A percentile compares a stretch with the other conserved stretches of the same genome.
Conservation (phyloP, 2,797 vertebrate species). For the Tokudaia tokunoshimensis region DNA sequence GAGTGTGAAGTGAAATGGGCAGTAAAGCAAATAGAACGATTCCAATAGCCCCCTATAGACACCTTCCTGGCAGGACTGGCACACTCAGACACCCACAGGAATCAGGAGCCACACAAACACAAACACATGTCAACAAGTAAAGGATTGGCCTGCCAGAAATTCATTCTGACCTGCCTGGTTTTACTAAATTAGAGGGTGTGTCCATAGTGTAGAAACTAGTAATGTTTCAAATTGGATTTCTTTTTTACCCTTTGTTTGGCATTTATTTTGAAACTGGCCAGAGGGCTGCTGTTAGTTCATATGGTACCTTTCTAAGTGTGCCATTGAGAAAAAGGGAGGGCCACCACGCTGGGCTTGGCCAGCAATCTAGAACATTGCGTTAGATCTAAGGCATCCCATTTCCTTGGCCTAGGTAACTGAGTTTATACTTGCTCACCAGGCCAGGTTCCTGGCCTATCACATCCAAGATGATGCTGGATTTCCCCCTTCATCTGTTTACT, state of each 20-base stretch:
- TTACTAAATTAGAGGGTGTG: background rate
- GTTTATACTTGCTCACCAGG: background rate
- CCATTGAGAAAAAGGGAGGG: background rate
- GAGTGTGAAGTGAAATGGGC: background rate
- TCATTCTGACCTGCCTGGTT: background rate
- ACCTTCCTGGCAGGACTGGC: background rate
- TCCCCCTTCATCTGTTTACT: conserved; percentile 31
- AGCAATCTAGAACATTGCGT: background rate
- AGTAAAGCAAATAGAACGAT: background rate
- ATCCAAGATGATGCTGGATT: background rate
- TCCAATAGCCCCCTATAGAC: background rate
- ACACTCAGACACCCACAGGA: background rate
- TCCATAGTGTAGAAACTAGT: background rate
- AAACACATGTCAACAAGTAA: background rate
- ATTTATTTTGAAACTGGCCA: conserved; percentile 31
- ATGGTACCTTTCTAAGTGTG: conserved; percentile 35
- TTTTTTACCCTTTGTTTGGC: conserved; percentile 25
- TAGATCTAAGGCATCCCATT: background rate
- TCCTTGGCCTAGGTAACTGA: background rate
- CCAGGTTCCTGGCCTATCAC: background rate
- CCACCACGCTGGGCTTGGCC: conserved; percentile 1
- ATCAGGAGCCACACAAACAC: background rate
- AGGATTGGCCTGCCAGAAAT: background rate
- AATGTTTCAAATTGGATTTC: conserved; percentile 27
- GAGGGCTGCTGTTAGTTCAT: conserved; percentile 3